phyloP scores from a whole-genome alignment of 2,888 invertebrate species.

The Tillus elongatus region DNA sequence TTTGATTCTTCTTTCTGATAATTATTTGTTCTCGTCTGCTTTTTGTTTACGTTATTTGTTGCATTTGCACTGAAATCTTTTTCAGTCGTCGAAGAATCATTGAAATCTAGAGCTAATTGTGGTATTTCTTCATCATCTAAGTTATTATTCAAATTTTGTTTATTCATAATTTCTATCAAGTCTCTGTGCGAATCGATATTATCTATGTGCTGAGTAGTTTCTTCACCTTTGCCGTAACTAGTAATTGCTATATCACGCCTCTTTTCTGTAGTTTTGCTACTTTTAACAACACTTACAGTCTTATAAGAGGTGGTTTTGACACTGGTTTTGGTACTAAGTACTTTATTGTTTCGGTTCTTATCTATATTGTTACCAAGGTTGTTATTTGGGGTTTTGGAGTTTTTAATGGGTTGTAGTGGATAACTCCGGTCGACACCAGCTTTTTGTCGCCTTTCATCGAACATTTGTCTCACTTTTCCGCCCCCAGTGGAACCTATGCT shows the following conservation, averaged over 20 bases:
- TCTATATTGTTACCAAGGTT: slow-evolving; percentile 16
- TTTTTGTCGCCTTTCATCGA: slow-evolving; percentile 68
- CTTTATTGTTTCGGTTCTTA: slow-evolving; percentile 11
- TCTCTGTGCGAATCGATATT: slow-evolving; percentile 18
- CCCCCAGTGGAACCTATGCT: slow-evolving; percentile 31
- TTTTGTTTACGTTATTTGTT: too few relatives aligned
- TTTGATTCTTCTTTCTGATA: too few relatives aligned
- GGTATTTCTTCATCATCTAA: slow-evolving; percentile 44
- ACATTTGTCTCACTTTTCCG: slow-evolving; percentile 71
- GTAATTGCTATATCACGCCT: too few relatives aligned
- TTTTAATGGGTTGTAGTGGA: slow-evolving; percentile 63
- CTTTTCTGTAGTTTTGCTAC: slow-evolving; percentile 1
- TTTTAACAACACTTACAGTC: neutral
- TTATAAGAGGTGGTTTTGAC: neutral
- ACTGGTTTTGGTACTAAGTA: neutral
- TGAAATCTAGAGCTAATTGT: too few relatives aligned
- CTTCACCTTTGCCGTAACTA: too few relatives aligned
- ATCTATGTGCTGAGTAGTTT: neutral
- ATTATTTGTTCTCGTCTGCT: too few relatives aligned
- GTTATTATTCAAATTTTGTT: slow-evolving; percentile 38
- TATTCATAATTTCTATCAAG: slow-evolving; percentile 40
- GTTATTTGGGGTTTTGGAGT: slow-evolving; percentile 18
- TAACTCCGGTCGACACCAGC: slow-evolving; percentile 75
- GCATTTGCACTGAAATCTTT: too few relatives aligned
- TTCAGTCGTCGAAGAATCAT: too few relatives aligned